These are phyloP conservation scores for Hylia prasina DNA, from an alignment of 2,113 vertebrate species.

Conservation along the genomic window DNA sequence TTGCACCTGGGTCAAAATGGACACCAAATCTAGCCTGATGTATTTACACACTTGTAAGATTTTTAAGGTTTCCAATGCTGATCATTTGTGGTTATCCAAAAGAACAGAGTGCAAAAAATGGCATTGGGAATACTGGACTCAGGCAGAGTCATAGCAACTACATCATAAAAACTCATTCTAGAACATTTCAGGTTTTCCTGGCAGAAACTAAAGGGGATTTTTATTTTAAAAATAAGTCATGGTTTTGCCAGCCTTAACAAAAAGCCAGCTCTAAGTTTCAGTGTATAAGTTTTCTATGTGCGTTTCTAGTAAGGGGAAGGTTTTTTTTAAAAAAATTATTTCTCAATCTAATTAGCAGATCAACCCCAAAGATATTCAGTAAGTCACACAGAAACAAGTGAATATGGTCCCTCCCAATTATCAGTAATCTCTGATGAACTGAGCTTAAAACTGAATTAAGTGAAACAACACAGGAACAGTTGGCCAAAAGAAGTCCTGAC, in stretches of 20 bases:
- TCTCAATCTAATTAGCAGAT: not conserved
- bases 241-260: not conserved
- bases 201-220: not conserved
- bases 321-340: not conserved
- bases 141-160: not conserved
- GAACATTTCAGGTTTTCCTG: not conserved
- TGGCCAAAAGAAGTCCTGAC: not conserved
- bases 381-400: not conserved
- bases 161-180: not conserved
- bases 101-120: not conserved
- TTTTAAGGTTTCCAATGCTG: not conserved
- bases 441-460: not conserved
- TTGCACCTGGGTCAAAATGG: not conserved
- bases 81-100: not conserved
- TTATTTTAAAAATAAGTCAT: not conserved
- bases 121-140: not conserved
- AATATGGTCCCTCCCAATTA: not conserved
- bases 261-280: not conserved
- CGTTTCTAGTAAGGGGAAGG: not conserved
- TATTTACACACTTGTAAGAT: not conserved
- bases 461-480: not conserved
- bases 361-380: not conserved
- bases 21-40: not conserved
- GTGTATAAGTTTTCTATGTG: not conserved
- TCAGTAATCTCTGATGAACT: not conserved